These are phyloP conservation scores for Cheilosia pagana DNA, from an alignment of 2,888 invertebrate genomes.

Conservation along the genomic window DNA sequence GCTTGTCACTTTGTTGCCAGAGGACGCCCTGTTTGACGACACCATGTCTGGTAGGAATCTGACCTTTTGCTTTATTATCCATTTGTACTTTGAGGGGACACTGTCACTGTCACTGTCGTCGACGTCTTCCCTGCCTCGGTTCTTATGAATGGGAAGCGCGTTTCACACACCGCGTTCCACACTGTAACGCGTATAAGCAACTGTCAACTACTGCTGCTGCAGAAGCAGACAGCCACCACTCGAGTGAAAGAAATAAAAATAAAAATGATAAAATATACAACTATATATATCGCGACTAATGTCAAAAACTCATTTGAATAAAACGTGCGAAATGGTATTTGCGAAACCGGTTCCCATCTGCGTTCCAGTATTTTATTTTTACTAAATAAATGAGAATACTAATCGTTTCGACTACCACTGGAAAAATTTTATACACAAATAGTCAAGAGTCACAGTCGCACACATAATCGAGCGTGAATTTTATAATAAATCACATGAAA, in stretches of 20 bases:
- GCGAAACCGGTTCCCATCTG: constrained; percentile 66
- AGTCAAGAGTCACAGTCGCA: constrained; percentile 9
- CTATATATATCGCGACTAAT: constrained; percentile 26
- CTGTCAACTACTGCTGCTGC: constrained; percentile 62
- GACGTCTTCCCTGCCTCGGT: constrained; percentile 34
- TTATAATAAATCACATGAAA: constrained; percentile 66
- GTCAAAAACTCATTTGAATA: constrained; percentile 69
- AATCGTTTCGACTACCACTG: constrained; percentile 12
- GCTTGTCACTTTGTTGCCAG: constrained; percentile 67
- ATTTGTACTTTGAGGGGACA: constrained; percentile 32
- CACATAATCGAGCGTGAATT: constrained; percentile 59
- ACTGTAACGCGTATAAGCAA: constrained; percentile 60
- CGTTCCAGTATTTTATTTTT: constrained; percentile 46
- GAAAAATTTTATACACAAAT: constrained; percentile 10
- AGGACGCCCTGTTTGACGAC: constrained; percentile 72
- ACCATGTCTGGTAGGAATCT: constrained; percentile 59
- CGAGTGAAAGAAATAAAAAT: constrained; percentile 48
- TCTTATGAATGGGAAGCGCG: constrained; percentile 55
- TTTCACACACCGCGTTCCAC: constrained; percentile 50
- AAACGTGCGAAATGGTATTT: constrained; percentile 74
- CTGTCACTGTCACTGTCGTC: too few species aligned
- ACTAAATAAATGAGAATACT: constrained; percentile 36
- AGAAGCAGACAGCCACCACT: constrained; percentile 31
- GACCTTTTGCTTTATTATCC: constrained; percentile 59
- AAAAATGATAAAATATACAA: constrained; percentile 21